Conservation (phyloP, 2,797 vertebrate species). For the Peromyscus aztecus region DNA sequence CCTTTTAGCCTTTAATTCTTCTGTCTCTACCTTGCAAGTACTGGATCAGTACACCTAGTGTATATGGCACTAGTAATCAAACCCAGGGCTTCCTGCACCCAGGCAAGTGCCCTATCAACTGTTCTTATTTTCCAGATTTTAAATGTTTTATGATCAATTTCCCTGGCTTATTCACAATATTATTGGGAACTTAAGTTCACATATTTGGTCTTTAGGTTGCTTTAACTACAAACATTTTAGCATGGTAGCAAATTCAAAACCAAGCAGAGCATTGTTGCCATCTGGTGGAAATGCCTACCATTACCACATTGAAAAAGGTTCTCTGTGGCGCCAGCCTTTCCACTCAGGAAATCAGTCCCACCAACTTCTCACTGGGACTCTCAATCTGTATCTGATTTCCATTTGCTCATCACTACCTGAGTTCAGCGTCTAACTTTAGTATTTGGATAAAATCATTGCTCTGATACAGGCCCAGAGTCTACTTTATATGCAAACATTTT, state of each 20-base stretch:
- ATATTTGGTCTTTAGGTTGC: constrained; percentile 35
- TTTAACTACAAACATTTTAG: constrained; percentile 38
- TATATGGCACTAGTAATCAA: neutral
- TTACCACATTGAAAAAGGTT: neutral
- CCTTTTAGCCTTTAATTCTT: neutral
- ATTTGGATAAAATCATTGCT: neutral
- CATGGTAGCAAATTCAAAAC: constrained; percentile 46
- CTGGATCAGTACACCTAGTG: neutral
- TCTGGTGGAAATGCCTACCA: constrained; percentile 72
- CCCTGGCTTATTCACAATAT: neutral
- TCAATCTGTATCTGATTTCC: neutral
- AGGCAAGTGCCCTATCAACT: neutral
- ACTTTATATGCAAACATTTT: constrained; percentile 29
- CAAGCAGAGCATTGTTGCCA: constrained; percentile 72
- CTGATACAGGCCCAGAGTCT: neutral
- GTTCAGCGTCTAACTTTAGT: neutral
- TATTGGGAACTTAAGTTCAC: constrained; percentile 15
- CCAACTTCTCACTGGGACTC: neutral
- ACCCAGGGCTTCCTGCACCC: neutral
- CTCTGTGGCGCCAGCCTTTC: neutral
- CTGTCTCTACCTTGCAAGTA: neutral
- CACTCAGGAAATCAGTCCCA: neutral
- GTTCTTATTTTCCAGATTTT: neutral
- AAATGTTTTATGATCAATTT: constrained; percentile 11
- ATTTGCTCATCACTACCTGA: neutral